phyloP scores from a whole-genome alignment of 2,888 invertebrate species.

The Nemoura dubitans region DNA sequence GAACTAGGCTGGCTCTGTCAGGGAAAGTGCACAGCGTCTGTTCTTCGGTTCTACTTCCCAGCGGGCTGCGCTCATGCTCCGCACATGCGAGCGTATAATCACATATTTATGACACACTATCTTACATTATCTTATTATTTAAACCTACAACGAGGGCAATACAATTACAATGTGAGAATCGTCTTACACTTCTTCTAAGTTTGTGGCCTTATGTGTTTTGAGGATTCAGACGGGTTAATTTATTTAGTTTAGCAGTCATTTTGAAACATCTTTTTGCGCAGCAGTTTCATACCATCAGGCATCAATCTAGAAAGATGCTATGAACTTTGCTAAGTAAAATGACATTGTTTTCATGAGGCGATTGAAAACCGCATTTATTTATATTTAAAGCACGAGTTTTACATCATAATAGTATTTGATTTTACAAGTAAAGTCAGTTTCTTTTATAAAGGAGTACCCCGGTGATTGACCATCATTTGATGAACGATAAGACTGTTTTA shows the following conservation, averaged over 20 bases:
- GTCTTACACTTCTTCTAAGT: not conserved
- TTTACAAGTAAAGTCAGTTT: not conserved
- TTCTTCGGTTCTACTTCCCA: not conserved
- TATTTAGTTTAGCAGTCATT: not conserved
- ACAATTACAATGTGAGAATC: not conserved
- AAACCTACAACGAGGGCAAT: constrained; percentile 3
- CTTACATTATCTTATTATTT: not conserved
- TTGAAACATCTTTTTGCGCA: not conserved
- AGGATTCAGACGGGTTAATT: constrained; percentile 7
- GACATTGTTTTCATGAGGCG: too few relatives aligned
- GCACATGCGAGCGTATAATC: not conserved
- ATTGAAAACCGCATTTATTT: too few relatives aligned
- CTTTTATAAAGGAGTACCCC: not conserved
- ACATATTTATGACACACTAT: not conserved
- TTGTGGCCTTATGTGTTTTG: not conserved
- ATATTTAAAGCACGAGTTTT: not conserved
- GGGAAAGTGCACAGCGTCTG: not conserved
- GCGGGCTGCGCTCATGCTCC: not conserved
- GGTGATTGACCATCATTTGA: not conserved
- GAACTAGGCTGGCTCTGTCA: not conserved
- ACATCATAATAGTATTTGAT: not conserved
- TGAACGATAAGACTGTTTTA: not conserved
- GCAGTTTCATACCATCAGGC: too few relatives aligned
- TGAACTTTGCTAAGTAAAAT: too few relatives aligned
- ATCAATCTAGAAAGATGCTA: too few relatives aligned